A percentile compares a stretch with the other conserved stretches of the same genome.
Evolutionary conservation across 2,888 invertebrate species (phyloP).

Genomic region (Yponomeuta plumbellus): DNA sequence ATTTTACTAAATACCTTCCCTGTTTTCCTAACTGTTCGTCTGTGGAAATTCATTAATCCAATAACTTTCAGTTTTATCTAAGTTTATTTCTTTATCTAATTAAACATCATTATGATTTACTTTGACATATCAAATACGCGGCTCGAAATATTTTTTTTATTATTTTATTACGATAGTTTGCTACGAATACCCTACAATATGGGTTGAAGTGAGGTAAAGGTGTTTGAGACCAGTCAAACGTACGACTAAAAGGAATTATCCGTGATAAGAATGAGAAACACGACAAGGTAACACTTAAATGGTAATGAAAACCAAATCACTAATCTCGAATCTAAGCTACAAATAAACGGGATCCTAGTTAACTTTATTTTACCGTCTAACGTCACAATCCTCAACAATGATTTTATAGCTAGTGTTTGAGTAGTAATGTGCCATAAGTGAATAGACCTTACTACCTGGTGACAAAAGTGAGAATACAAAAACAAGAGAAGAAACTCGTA

Average conservation of each 20-base stretch:
- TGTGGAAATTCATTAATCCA: conserved; percentile 50
- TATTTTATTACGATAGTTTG: conserved; percentile 49
- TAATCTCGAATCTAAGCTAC: conserved; percentile 53
- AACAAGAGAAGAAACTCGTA: conserved; percentile 62
- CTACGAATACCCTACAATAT: conserved; percentile 67
- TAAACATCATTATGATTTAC: conserved; percentile 71
- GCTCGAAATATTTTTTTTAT: conserved; percentile 72
- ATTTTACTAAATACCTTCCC: conserved; percentile 67
- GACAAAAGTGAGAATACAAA: conserved; percentile 67
- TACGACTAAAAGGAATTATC: conserved; percentile 34
- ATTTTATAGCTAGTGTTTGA: conserved; percentile 52
- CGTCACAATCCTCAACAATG: conserved; percentile 65
- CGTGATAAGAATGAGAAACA: conserved; percentile 32
- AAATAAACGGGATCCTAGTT: conserved; percentile 48
- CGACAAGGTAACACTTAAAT: conserved; percentile 40
- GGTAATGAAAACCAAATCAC: conserved; percentile 38
- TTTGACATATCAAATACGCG: conserved; percentile 76
- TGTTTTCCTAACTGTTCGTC: conserved; percentile 74
- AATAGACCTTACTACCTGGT: conserved; percentile 60
- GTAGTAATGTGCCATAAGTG: conserved; percentile 67
- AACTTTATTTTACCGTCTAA: conserved; percentile 45
- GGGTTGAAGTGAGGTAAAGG: conserved; percentile 60
- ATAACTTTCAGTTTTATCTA: conserved; percentile 65
- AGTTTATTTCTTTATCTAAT: conserved; percentile 61
- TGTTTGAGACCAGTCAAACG: conserved; percentile 40